Base-by-base conservation (phyloP, 2,888 invertebrate genomes). In the Furcula furcula region DNA sequence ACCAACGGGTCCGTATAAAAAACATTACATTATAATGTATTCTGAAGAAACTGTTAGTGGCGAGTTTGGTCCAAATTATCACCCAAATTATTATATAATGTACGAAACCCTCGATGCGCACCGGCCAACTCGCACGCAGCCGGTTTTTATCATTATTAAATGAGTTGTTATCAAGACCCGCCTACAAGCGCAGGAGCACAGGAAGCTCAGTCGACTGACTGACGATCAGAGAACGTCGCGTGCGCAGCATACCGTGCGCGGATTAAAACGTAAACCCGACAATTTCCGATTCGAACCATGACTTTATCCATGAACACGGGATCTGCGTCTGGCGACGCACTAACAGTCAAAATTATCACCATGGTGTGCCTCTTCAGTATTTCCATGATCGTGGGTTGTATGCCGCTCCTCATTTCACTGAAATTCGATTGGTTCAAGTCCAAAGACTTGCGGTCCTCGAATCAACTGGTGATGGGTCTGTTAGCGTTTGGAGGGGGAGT, bases 401-500 rank as follows among this genome's bases (percentile, higher is more conserved):
- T 95, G 28, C 97, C 97, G 0, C 90, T 95, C 54, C 80, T 93
- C 52, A 80, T 97, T 32, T 91, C 93, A 19, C 84, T 90, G 34
- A 93, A 91, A 73, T 91, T 92, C 47, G 90, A 92, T 47, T 93
- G 93, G 93, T 86, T 91, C 44, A 81, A 80, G 37, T 59, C 76
- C 0, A 65, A 75, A 18, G 78, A 77, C 41, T 79, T 91, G 62
- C 69, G 81, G 27, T 74, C 83, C 16, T 91, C 91, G 3, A 90
- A 88, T 55, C 67, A 62, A 52, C 57, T 91, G 12, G 91, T 93
- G 25, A 85, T 91, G 50, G 86, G 93, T n/a, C 69, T 95, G 5
- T 76, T 96, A 27, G 92, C 94, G 30, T 93, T 95, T 49, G 96
- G 95, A 6, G 96, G 95, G 5, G 96, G 96, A 4, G 95, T 96